These are phyloP conservation scores for Opisthograptis luteolata DNA, from an alignment of 2,888 invertebrate species.

Conservation along the genomic window DNA sequence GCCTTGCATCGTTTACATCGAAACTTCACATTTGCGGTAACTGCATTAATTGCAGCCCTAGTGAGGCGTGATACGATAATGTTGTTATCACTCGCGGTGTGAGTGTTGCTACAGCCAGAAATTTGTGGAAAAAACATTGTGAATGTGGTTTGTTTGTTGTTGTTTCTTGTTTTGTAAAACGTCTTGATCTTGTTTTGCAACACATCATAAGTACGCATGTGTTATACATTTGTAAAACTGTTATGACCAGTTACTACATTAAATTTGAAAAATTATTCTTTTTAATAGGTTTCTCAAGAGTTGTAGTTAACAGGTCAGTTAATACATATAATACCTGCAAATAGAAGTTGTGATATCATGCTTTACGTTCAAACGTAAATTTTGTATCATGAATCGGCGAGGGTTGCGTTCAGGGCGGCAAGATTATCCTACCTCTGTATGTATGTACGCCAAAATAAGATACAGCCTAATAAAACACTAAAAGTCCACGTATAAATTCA, in stretches of 20 bases:
- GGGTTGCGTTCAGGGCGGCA: constrained; percentile 6
- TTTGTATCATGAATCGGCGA: no score
- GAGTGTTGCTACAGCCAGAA: constrained; percentile 5
- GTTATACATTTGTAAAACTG: no score
- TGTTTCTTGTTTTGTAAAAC: constrained; percentile 17
- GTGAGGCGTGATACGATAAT: constrained; percentile 3
- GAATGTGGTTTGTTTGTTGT: constrained; percentile 52
- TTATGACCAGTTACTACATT: no score
- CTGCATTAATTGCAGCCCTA: constrained; percentile 1
- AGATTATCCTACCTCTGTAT: not conserved
- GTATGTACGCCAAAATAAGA: not conserved
- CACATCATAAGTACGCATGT: no score
- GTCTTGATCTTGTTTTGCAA: constrained; percentile 2
- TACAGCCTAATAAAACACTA: no score
- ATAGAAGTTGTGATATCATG: no score
- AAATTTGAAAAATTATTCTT: no score
- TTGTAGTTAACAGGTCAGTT: not conserved
- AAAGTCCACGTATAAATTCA: no score
- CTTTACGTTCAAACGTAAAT: not conserved
- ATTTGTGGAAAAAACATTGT: constrained; percentile 16
- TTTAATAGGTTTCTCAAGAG: not conserved
- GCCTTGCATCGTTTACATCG: constrained; percentile 60
- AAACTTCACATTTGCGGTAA: constrained; percentile 16
- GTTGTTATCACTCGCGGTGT: constrained; percentile 9
- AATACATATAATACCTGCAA: not conserved